These are phyloP conservation scores for Cheilosia vernalis DNA, from an alignment of 2,888 invertebrate species.

Conservation along the genomic window DNA sequence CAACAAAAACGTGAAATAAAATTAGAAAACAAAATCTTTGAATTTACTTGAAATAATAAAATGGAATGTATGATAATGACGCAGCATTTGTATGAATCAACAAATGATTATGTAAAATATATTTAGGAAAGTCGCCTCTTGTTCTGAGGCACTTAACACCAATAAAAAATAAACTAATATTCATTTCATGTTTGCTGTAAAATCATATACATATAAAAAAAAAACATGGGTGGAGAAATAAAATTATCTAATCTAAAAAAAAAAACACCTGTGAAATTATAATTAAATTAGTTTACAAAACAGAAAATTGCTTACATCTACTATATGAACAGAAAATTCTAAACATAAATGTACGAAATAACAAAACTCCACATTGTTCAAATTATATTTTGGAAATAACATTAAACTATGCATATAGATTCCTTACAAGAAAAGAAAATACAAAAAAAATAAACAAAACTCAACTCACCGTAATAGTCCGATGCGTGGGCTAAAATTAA, in stretches of 20 bases:
- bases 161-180: conserved; percentile 75
- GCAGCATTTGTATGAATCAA: conserved; percentile 64
- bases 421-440: conserved; percentile 32
- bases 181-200: conserved; percentile 42
- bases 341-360: conserved; percentile 56
- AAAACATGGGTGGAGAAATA: conserved; percentile 77
- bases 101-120: conserved; percentile 32
- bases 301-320: conserved; percentile 49
- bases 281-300: conserved; percentile 69
- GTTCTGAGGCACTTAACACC: conserved; percentile 12
- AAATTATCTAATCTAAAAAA: conserved; percentile 71
- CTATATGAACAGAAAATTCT: conserved; percentile 31
- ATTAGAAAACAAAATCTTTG: neutral
- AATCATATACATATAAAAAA: conserved; percentile 61
- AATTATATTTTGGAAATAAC: conserved; percentile 77
- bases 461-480: conserved; percentile 99
- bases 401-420: conserved; percentile 83
- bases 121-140: neutral
- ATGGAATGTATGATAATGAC: conserved; percentile 43
- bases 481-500: conserved; percentile 93
- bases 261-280: conserved; percentile 60
- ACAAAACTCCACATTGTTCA: conserved; percentile 47
- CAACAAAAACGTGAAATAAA: conserved; percentile 40
- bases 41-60: conserved; percentile 37
- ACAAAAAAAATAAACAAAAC: conserved; percentile 53